Base-by-base conservation (phyloP, 2,888 invertebrate species). In the Erannis defoliaria region DNA sequence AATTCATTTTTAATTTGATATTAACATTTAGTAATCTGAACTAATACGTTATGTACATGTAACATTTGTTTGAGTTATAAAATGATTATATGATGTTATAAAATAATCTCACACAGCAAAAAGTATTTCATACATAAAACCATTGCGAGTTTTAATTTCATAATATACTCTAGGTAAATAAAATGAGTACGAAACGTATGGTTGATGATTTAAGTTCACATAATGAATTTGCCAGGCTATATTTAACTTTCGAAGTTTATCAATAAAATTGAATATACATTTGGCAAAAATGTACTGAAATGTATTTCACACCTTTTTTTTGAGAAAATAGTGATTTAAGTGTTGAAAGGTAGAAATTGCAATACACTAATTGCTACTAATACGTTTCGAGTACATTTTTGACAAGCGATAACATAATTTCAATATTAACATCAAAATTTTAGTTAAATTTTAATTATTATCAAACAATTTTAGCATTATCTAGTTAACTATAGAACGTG, bases 131-230 rank as follows among this genome's bases (percentile, higher is more conserved):
- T 43, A 16, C 18, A 23, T 8, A 43, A 14, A 45, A 45, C 9
- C 16, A 37, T 26, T 18, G 50, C 50, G 37, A 38, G 50, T 50
- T 50, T 50, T 50, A 26, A 38, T 26, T 38, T 38, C 4, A 38
- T 50, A n/a, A 19, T 10, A 33, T 19, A 38, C 2, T n/a, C 8
- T 19, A 33, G 0, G 6, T 45, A 26, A 14, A 45, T 45, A 16
- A 45, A 29, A 45, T 19, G 2, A 18, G n/a, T 19, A n/a, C 10
- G n/a, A 12, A 19, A 18, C 18, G 18, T 10, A 46, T 26, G 43
- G 2, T 26, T 2, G 8, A 26, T 45, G 26, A 26, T 43, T 43
- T 1, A 43, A 29, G 2, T 14, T 43, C 8, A 46, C 5, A 16
- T 31, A 10, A 45, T 29, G 5, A 29, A 29, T 8, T n/a, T 23